Percentiles rank a stretch among this genome's conserved stretches.
Evolutionary conservation across 2,888 invertebrate genomes (phyloP).

Genomic region (Asteroscopus sphinx): DNA sequence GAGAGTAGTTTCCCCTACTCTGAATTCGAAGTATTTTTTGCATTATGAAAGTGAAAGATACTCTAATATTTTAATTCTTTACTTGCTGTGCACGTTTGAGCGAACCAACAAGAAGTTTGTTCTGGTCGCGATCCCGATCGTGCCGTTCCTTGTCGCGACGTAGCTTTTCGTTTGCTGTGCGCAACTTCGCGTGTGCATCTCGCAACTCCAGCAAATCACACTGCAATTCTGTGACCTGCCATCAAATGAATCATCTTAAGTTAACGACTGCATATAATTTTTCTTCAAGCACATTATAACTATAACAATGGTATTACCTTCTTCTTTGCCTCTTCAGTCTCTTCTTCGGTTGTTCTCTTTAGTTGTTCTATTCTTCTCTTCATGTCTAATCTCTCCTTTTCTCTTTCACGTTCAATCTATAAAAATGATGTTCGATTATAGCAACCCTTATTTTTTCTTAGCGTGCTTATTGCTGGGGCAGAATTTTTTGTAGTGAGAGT

Average conservation of each 20-base stretch:
- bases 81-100: constrained; percentile 89
- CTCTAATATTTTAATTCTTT: not conserved
- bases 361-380: constrained; percentile 96
- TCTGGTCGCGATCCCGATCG: constrained; percentile 94
- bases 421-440: constrained; percentile 45
- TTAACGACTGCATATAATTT: not conserved
- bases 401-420: constrained; percentile 96
- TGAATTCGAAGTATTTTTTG: no score
- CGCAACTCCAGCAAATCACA: constrained; percentile 96
- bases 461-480: no score
- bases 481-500: no score
- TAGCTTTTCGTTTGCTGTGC: constrained; percentile 97
- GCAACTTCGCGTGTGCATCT: constrained; percentile 97
- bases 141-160: constrained; percentile 96
- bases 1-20: no score
- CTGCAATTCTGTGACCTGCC: constrained; percentile 92
- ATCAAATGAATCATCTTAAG: no score
- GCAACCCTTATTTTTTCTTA: no score
- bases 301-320: constrained; percentile 87
- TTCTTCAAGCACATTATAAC: no score
- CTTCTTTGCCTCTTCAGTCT: constrained; percentile 96
- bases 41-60: no score
- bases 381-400: constrained; percentile 96
- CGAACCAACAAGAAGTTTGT: constrained; percentile 83
- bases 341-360: constrained; percentile 95